phyloP scores from a whole-genome alignment of 2,113 vertebrate species.

The Oostethus manadensis region DNA sequence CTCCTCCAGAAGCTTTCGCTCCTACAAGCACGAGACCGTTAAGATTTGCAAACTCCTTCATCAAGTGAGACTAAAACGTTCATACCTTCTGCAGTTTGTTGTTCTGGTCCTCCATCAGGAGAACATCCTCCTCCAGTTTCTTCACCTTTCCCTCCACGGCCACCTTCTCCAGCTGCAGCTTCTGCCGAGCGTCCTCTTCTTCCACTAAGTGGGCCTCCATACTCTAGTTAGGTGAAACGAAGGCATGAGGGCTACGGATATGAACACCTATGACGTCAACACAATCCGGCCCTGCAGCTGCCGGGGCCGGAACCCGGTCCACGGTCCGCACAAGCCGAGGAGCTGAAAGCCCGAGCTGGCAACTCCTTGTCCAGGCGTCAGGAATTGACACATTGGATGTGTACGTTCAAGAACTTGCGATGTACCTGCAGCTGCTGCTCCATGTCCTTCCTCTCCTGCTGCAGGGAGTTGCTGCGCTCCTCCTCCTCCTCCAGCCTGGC shows the following conservation, averaged over 20 bases:
- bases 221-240: conserved; percentile 62
- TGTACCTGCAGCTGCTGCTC: conserved; percentile 86
- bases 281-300: too few species aligned
- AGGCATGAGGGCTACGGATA: too few species aligned
- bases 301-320: too few species aligned
- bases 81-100: conserved; percentile 85
- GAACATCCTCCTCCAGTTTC: conserved; percentile 89
- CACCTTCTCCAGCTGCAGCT: conserved; percentile 87
- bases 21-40: conserved; percentile 58
- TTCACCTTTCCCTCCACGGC: conserved; percentile 86
- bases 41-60: not conserved
- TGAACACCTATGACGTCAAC: too few species aligned
- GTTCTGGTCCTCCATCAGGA: conserved; percentile 89
- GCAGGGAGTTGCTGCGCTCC: conserved; percentile 76
- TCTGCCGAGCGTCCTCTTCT: conserved; percentile 84
- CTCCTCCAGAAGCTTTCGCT: conserved; percentile 88
- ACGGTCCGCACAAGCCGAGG: too few species aligned
- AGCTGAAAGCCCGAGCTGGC: too few species aligned
- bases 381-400: too few species aligned
- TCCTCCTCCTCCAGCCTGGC: conserved; percentile 90
- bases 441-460: conserved; percentile 87
- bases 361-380: too few species aligned
- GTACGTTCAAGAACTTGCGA: too few species aligned
- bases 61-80: not conserved
- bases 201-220: conserved; percentile 84